A percentile compares a stretch with the other conserved stretches of the same genome.
phyloP scores from a whole-genome alignment of 35 echinoderm and acorn worm species.

The Strongylocentrotus purpuratus region DNA sequence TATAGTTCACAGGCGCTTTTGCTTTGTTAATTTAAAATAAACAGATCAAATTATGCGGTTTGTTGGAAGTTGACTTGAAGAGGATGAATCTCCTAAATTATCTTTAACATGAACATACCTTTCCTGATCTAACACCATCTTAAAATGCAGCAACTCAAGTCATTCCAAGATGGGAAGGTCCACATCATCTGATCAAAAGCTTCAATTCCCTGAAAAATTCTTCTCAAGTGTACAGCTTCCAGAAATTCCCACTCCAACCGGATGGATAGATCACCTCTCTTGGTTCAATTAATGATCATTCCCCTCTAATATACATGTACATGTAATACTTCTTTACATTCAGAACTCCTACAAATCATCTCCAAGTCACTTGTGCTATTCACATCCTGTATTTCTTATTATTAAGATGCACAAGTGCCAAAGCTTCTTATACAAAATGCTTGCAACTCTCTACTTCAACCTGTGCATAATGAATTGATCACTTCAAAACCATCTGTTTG shows the following conservation, averaged over 20 bases:
- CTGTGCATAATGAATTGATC: background rate
- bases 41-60: no score
- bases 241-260: background rate
- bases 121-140: constrained; percentile 10
- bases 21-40: no score
- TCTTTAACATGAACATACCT: background rate
- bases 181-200: background rate
- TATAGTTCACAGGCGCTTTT: no score
- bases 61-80: no score
- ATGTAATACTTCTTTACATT: background rate
- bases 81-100: no score
- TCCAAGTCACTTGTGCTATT: background rate
- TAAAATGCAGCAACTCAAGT: background rate
- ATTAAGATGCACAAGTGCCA: background rate
- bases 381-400: background rate
- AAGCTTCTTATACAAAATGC: background rate
- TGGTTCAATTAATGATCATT: background rate
- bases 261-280: background rate
- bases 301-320: background rate
- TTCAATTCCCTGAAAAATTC: background rate
- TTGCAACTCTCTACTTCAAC: background rate
- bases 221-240: background rate
- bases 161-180: background rate
- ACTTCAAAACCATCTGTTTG: background rate
- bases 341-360: background rate